phyloP scores from a whole-genome alignment of 2,113 vertebrate species.

The Pachyramphus minor region DNA sequence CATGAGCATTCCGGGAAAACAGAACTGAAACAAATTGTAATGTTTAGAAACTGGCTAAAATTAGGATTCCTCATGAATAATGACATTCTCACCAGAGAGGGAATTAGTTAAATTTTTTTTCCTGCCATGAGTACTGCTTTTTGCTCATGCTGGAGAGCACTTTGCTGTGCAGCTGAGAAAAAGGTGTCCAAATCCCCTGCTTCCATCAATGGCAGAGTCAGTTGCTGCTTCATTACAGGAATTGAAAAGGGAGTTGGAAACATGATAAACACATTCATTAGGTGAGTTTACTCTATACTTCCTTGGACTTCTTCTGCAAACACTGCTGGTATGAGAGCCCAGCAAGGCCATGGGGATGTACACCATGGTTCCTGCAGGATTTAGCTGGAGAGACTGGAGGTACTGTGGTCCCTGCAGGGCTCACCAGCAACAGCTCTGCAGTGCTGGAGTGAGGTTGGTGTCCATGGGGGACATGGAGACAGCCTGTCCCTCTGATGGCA shows the following conservation, averaged over 20 bases:
- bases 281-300: not conserved
- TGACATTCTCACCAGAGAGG: not conserved
- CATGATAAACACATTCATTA: not conserved
- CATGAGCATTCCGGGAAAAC: not conserved
- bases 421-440: not conserved
- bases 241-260: not conserved
- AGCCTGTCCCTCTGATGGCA: not conserved
- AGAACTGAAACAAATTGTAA: not conserved
- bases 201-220: not conserved
- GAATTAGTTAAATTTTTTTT: not conserved
- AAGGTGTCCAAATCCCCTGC: not conserved
- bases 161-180: not conserved
- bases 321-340: fast-evolving
- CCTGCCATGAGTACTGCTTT: not conserved
- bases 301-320: not conserved
- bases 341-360: not conserved
- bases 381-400: not conserved
- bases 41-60: not conserved
- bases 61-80: not conserved
- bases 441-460: not conserved
- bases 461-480: not conserved
- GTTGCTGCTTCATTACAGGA: not conserved
- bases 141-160: not conserved
- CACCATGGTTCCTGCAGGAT: not conserved
- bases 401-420: fast-evolving